phyloP scores from a whole-genome alignment of 2,113 vertebrate species.

The Toxostoma redivivum region DNA sequence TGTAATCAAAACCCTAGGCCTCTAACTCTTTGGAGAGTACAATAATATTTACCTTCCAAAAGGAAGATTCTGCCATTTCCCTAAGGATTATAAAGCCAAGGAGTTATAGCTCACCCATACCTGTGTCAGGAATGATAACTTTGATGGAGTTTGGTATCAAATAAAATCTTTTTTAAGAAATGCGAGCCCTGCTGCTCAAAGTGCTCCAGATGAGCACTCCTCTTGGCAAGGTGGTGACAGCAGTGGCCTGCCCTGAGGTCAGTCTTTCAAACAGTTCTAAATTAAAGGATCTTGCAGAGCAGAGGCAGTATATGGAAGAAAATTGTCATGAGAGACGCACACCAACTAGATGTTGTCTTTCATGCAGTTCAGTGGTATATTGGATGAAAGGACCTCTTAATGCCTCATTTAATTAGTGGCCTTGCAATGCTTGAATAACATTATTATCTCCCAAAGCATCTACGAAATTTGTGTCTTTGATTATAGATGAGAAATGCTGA shows the following conservation, averaged over 20 bases:
- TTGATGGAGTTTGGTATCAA: not conserved
- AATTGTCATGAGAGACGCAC: not conserved
- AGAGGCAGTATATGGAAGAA: not conserved
- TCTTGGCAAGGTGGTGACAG: not conserved
- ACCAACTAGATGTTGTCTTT: not conserved
- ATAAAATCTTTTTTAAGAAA: not conserved
- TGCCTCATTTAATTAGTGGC: not conserved
- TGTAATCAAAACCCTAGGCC: not conserved
- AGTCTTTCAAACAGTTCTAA: not conserved
- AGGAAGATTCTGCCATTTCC: not conserved
- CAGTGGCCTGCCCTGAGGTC: not conserved
- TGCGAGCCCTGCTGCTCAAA: not conserved
- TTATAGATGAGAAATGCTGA: not conserved
- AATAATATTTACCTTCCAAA: not conserved
- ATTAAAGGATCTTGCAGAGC: not conserved
- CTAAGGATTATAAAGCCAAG: not conserved
- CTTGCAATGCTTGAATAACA: not conserved
- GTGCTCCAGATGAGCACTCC: not conserved
- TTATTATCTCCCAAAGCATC: not conserved
- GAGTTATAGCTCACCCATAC: not conserved
- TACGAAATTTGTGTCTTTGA: not conserved
- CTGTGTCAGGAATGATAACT: not conserved
- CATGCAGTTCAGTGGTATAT: not conserved
- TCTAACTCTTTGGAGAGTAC: not conserved
- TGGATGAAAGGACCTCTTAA: not conserved